Evolutionary conservation across 1,140 invertebrate species (phyloP).

Genomic region (Drosophila lini): DNA sequence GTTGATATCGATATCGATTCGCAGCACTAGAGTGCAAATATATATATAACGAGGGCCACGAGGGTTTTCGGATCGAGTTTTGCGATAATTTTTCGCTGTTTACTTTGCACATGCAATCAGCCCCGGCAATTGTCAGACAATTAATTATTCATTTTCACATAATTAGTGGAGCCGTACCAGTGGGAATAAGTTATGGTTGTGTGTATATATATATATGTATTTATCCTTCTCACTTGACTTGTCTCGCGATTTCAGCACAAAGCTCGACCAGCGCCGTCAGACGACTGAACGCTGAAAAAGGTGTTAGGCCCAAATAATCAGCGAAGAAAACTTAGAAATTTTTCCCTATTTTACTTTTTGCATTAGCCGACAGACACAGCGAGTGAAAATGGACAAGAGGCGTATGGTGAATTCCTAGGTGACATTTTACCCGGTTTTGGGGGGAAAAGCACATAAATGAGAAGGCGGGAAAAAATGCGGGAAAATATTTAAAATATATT

Average conservation of each 20-base stretch:
- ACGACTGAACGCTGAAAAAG: conserved; percentile 56
- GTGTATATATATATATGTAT: not conserved
- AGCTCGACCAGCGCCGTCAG: conserved; percentile 52
- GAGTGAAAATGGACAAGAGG: conserved; percentile 24
- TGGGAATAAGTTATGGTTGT: not conserved
- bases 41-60: not conserved
- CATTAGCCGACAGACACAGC: conserved; percentile 19
- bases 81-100: conserved; percentile 15
- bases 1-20: conserved; percentile 37
- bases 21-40: not conserved
- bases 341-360: conserved; percentile 55
- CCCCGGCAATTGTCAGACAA: conserved; percentile 18
- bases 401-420: conserved; percentile 47
- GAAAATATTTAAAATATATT: conserved; percentile 1
- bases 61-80: conserved; percentile 9
- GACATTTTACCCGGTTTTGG: not conserved
- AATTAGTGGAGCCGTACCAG: conserved; percentile 19
- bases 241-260: conserved; percentile 43
- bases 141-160: conserved; percentile 43
- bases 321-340: conserved; percentile 80
- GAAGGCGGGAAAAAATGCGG: conserved; percentile 21
- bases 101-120: conserved; percentile 28
- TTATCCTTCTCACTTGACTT: conserved; percentile 20
- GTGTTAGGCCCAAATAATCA: conserved; percentile 64
- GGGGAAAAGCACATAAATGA: not conserved